These are phyloP conservation scores for Papilio dardanus DNA, from an alignment of 1,140 invertebrate genomes.

Conservation along the genomic window DNA sequence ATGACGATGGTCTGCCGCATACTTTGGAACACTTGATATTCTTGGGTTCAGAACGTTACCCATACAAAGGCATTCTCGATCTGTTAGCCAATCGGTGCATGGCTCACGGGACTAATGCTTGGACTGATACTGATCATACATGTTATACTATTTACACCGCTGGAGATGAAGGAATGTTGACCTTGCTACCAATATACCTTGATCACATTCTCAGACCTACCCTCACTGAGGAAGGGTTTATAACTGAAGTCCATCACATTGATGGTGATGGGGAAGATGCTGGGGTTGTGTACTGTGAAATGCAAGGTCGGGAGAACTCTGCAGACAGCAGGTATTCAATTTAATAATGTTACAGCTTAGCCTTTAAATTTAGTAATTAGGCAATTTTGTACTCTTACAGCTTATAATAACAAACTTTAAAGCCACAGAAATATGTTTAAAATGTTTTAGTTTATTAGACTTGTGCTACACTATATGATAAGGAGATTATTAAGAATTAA, in stretches of 20 bases:
- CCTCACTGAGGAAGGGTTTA: constrained; percentile 90
- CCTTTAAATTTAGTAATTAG: background rate
- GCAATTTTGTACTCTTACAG: no score
- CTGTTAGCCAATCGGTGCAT: constrained; percentile 94
- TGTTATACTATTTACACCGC: constrained; percentile 94
- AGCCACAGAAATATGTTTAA: background rate
- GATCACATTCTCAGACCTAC: constrained; percentile 95
- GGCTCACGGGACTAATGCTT: constrained; percentile 95
- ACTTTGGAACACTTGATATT: constrained; percentile 97
- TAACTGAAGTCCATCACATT: constrained; percentile 96
- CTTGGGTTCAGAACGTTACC: constrained; percentile 94
- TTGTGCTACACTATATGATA: background rate
- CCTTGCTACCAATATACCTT: constrained; percentile 94
- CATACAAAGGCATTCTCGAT: constrained; percentile 95
- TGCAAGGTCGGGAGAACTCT: constrained; percentile 93
- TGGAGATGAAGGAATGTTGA: constrained; percentile 93
- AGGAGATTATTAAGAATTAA: background rate
- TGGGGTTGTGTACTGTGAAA: constrained; percentile 97
- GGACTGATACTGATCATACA: constrained; percentile 93
- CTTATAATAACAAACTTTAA: no score
- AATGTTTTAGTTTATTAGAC: background rate
- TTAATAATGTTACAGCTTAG: background rate
- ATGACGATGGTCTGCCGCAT: constrained; percentile 96
- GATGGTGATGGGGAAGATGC: constrained; percentile 93
- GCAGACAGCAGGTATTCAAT: constrained; percentile 84